A percentile compares a stretch with the other conserved stretches of the same genome.
Conservation (phyloP, 2,888 invertebrate species). For the Sesia bembeciformis region DNA sequence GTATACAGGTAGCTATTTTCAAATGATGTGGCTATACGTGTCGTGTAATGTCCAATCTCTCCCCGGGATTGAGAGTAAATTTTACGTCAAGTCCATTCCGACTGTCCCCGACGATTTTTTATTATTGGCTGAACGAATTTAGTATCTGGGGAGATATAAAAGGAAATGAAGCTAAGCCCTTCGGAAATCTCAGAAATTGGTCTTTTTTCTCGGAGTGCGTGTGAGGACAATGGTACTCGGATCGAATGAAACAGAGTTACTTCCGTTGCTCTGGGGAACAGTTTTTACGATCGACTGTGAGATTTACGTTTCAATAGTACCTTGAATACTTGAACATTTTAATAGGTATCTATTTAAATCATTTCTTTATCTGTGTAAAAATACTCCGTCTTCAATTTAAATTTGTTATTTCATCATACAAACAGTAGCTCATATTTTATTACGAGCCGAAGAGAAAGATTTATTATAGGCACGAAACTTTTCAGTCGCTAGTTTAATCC, state of each 20-base stretch:
- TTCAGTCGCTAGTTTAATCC: conserved; percentile 10
- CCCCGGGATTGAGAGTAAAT: conserved; percentile 49
- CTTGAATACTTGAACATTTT: conserved; percentile 53
- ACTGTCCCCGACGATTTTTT: conserved; percentile 65
- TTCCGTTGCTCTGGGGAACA: conserved; percentile 52
- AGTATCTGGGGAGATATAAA: conserved; percentile 73
- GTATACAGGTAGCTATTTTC: neutral
- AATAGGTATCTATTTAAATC: conserved; percentile 26
- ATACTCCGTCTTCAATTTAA: too few relatives aligned
- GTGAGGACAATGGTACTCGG: conserved; percentile 60
- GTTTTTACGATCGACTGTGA: conserved; percentile 61
- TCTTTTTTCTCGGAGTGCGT: conserved; percentile 61
- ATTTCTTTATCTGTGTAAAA: conserved; percentile 1
- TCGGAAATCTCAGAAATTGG: conserved; percentile 73
- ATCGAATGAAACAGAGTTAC: conserved; percentile 60
- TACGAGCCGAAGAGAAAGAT: neutral
- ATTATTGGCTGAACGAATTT: conserved; percentile 72
- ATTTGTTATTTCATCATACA: too few relatives aligned
- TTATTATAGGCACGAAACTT: neutral
- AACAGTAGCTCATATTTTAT: neutral
- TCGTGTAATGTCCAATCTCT: conserved; percentile 49
- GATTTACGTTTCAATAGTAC: conserved; percentile 55
- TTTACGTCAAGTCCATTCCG: conserved; percentile 57
- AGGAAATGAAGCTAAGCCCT: conserved; percentile 74
- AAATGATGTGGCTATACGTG: conserved; percentile 15